Evolutionary conservation across 2,888 invertebrate genomes (phyloP), one percentile per base, ranked within the genome.

Genomic region (Rugalucina vietnamica): DNA sequence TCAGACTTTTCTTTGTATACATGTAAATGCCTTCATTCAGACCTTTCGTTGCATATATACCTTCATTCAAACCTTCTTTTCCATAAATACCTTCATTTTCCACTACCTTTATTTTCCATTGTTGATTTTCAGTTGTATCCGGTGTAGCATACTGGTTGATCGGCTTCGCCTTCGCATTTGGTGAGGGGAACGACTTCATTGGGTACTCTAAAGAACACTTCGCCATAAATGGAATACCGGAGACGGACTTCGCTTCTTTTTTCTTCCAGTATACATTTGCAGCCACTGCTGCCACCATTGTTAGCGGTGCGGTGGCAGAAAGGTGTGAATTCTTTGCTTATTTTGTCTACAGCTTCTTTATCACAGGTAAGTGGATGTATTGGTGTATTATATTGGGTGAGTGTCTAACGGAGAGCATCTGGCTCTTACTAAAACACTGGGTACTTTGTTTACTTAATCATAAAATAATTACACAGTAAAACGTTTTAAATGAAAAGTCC

Each of bases 231-330:
- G 85, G 87, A 1, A 79, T 94, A 29, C 89, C 90, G 0, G 88
- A 90, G 0, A 79, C 76, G 0, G 49, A 88, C 1, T 93, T 90
- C 76, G 92, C 93, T 43, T 36, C 75, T 12, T 94, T 95, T 94
- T 96, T 96, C 94, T 96, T 96, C 93, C 96, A 96, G 92, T 96
- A 95, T 90, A 95, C 95, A 12, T 96, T 96, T 89, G 96, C 96
- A 0, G 96, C 96, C 29, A 96, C 96, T 0, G 95, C 96, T 0
- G 95, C 96, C 34, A 96, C 96, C 36, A 96, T 96, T 75, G 95
- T 96, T 2, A 95, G 95, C 0, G 96, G 96, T 0, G 95, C 96
- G 0, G 95, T 96, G 54, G 96, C 96, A 0, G 96, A 96, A 91
- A 88, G 96, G 75, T 96, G 96, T 89, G 95, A 96, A 87, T 96